These are phyloP conservation scores for Anabacerthia variegaticeps DNA, from an alignment of 2,797 vertebrate species.

Conservation along the genomic window DNA sequence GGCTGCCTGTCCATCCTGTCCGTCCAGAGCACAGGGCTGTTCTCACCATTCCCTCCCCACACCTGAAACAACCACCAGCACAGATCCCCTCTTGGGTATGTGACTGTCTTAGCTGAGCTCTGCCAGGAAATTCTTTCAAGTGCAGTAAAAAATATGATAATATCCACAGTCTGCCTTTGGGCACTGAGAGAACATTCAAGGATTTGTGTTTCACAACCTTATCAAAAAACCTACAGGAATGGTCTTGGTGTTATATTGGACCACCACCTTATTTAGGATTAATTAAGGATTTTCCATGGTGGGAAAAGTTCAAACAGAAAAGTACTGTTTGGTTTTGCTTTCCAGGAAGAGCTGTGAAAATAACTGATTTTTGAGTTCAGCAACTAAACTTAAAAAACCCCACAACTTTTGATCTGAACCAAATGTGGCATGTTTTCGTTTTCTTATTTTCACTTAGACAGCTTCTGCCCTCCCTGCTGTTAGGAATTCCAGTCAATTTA, in stretches of 20 bases:
- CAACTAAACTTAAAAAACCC: neutral
- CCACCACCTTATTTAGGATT: neutral
- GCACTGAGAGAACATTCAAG: neutral
- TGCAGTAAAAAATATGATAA: neutral
- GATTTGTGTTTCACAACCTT: neutral
- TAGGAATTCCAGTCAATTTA: neutral
- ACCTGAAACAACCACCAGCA: neutral
- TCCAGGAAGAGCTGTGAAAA: neutral
- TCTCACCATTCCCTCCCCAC: rapidly evolving
- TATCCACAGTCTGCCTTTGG: neutral
- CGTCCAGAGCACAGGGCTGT: neutral
- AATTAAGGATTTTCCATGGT: neutral
- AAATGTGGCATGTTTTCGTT: neutral
- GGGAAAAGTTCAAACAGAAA: neutral
- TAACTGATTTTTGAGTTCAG: neutral
- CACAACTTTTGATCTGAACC: neutral
- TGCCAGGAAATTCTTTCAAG: neutral
- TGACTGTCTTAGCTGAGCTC: neutral
- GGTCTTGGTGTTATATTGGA: neutral
- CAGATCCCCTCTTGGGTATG: rapidly evolving
- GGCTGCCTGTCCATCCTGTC: neutral
- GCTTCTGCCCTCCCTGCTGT: neutral
- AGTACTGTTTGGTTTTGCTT: neutral
- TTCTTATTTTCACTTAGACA: neutral
- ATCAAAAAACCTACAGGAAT: neutral